These are phyloP conservation scores for Dynastes hyllus DNA, from an alignment of 2,888 invertebrate species.

Conservation along the genomic window DNA sequence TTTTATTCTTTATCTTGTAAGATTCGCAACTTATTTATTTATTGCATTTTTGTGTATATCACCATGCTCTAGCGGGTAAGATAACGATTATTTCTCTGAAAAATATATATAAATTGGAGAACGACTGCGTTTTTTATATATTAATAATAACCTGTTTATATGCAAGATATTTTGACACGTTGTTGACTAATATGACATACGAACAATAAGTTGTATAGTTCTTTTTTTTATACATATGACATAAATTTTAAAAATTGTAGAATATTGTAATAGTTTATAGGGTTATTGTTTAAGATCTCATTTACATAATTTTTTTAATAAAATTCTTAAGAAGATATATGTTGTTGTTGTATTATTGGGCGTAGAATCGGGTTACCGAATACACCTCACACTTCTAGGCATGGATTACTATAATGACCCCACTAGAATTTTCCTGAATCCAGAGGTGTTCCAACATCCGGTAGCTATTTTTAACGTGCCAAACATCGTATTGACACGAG, in stretches of 20 bases:
- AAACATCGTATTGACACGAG: too few species aligned
- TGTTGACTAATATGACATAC: constrained; percentile 32
- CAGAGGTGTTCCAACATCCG: too few species aligned
- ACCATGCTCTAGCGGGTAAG: constrained; percentile 24
- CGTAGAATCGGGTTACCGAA: too few species aligned
- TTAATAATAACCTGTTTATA: constrained; percentile 25
- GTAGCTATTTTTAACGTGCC: too few species aligned
- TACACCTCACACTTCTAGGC: too few species aligned
- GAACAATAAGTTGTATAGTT: constrained; percentile 26
- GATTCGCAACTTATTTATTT: constrained; percentile 28
- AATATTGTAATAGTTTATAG: constrained; percentile 11
- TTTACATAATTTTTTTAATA: constrained; percentile 42
- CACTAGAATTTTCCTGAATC: too few species aligned
- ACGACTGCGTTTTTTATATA: constrained; percentile 30
- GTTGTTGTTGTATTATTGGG: not conserved
- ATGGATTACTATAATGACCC: too few species aligned
- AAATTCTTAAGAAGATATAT: constrained; percentile 19
- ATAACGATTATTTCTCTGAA: not conserved
- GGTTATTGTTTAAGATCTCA: constrained; percentile 44
- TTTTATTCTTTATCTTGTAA: not conserved
- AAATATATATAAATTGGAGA: not conserved
- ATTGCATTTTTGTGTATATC: constrained; percentile 28
- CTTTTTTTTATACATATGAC: constrained; percentile 5
- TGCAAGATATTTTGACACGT: constrained; percentile 28
- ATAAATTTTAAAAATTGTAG: constrained; percentile 13